A percentile compares a stretch with the other conserved stretches of the same genome.
Evolutionary conservation across 2,113 vertebrate genomes (phyloP).

Genomic region (Siphamia tubifer): DNA sequence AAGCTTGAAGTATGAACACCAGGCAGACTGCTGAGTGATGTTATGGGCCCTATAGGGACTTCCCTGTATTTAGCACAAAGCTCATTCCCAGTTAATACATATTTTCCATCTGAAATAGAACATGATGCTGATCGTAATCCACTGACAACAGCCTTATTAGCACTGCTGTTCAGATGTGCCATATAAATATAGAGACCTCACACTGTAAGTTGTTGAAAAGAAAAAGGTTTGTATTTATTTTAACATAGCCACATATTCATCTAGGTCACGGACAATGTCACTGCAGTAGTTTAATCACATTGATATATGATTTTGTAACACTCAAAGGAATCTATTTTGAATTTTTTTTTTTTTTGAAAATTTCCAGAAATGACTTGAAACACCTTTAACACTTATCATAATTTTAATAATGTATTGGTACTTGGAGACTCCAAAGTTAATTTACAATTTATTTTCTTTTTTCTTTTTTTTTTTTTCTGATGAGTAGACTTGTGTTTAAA

Average conservation of each 20-base stretch:
- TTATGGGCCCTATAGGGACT: slow-evolving; percentile 6
- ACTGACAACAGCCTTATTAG: background rate
- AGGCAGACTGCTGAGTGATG: slow-evolving; percentile 22
- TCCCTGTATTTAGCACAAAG: slow-evolving; percentile 42
- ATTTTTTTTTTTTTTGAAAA: too few species aligned
- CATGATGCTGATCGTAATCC: background rate
- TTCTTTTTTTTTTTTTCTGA: slow-evolving; percentile 1
- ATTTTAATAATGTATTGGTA: background rate
- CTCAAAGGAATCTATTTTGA: background rate
- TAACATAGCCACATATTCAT: background rate
- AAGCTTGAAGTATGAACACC: background rate
- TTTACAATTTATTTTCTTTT: background rate
- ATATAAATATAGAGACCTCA: background rate
- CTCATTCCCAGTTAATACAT: slow-evolving; percentile 12
- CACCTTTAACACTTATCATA: background rate
- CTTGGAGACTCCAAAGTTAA: background rate
- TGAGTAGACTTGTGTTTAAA: slow-evolving; percentile 52
- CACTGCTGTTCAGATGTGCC: background rate
- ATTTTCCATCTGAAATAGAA: slow-evolving; percentile 25
- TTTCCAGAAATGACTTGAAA: background rate
- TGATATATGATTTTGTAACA: slow-evolving; percentile 24
- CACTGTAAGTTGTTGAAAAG: too few species aligned
- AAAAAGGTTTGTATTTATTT: too few species aligned
- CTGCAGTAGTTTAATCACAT: slow-evolving; percentile 6
- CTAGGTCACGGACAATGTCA: background rate